Evolutionary conservation across 2,113 vertebrate genomes (phyloP).

Genomic region (Canis aureus): DNA sequence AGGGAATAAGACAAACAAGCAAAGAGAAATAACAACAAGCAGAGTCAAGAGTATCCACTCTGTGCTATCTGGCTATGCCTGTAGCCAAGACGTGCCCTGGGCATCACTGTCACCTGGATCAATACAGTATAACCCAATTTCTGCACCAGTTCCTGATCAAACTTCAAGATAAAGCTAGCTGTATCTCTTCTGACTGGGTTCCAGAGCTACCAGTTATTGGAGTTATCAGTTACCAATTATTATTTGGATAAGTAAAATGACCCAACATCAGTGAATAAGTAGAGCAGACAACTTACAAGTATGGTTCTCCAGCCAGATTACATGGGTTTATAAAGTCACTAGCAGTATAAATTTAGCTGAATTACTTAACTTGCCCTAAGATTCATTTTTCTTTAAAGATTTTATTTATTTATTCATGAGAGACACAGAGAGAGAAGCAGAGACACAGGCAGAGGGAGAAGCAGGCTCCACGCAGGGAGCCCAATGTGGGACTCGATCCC

Average conservation of each 20-base stretch:
- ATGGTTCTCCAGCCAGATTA: not conserved
- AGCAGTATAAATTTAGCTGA: not conserved
- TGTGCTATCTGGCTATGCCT: not conserved
- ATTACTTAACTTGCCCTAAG: not conserved
- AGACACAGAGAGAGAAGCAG: too few species aligned
- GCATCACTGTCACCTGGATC: not conserved
- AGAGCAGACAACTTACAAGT: not conserved
- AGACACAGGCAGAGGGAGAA: too few species aligned
- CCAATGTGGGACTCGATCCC: too few species aligned
- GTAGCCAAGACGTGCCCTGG: not conserved
- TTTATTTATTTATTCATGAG: too few species aligned
- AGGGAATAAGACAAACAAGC: not conserved
- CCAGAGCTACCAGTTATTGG: not conserved
- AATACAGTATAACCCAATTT: not conserved
- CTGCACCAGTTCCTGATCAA: not conserved
- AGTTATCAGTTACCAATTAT: not conserved
- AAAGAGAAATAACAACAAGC: not conserved
- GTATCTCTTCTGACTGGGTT: not conserved
- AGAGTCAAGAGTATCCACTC: not conserved
- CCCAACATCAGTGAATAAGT: not conserved
- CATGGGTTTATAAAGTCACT: not conserved
- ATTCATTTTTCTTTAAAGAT: not conserved
- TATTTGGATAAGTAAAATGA: not conserved
- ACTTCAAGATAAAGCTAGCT: not conserved
- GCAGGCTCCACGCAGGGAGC: too few species aligned